Evolutionary conservation across 2,888 invertebrate species (phyloP), one percentile per base, ranked within the genome.

Genomic region (Drosophila putrida): DNA sequence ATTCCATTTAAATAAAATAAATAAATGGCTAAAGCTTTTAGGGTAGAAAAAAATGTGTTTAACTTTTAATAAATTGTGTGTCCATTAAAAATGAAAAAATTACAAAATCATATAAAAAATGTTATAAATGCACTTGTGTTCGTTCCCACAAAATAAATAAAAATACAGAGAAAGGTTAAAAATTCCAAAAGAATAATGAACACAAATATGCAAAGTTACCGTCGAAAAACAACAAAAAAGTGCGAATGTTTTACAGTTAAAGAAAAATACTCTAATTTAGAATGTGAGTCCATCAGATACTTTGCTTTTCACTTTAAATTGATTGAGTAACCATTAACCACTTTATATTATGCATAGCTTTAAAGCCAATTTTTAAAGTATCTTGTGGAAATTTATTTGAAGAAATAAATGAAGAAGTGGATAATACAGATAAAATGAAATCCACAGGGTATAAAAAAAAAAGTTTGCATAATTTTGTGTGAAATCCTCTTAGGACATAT

Each of bases 401-500:
- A 11, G 3, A 0, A 31, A 15, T 1, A 4, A 1, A 5, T 28
- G 1, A 13, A 10, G 4, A 13, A 27, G 6, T 5, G 20, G 10
- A 20, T 20, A 41, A 4, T 2, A 11, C 10, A 2, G 11, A 2
- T 11, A 4, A 25, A 41, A 0, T 20, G 0, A 20, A 10, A 11
- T 27, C 25, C 5, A 13, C 1, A n/a, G 13, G 10, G 11, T 28
- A 41, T 28, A 20, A 13, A 8, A 15, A 13, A 38, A 44, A 15
- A 36, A 31, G 27, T 2, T 15, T 33, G 25, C 9, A 39, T 13
- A 63, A 62, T 55, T 50, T 64, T 64, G 38, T 36, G 25, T 8
- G 10, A 68, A 77, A 75, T 51, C 74, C 54, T 68, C 71, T 80
- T 71, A 61, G 60, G 39, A 58, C 53, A 69, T 49, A 63, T 46